These are phyloP conservation scores for Triplophysa siluroides DNA, from an alignment of 2,113 vertebrate genomes.

Conservation along the genomic window DNA sequence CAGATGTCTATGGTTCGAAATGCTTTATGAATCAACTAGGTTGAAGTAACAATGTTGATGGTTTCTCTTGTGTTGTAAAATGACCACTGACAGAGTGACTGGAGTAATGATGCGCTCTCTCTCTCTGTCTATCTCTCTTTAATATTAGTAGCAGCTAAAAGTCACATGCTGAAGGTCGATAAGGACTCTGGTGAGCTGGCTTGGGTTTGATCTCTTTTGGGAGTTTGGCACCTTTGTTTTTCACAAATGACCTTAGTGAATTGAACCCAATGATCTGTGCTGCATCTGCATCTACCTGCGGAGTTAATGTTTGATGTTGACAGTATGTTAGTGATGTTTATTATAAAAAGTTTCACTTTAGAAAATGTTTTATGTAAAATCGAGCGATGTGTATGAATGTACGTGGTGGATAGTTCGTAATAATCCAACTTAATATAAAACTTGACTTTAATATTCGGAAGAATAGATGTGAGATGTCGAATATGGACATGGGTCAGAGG, in stretches of 20 bases:
- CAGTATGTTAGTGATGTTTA: no score
- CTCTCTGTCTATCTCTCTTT: neutral
- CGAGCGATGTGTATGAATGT: no score
- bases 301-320: no score
- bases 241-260: constrained; percentile 40
- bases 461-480: no score
- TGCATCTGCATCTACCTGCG: neutral
- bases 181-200: constrained; percentile 21
- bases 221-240: constrained; percentile 32
- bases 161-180: constrained; percentile 41
- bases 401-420: no score
- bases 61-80: constrained; percentile 9
- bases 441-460: no score
- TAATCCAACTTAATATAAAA: no score
- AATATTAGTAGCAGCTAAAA: constrained; percentile 25
- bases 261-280: neutral
- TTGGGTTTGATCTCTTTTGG: neutral
- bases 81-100: neutral
- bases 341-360: neutral
- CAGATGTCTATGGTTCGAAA: no score
- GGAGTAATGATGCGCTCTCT: constrained; percentile 21
- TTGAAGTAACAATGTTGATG: constrained; percentile 12
- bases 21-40: no score
- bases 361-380: neutral
- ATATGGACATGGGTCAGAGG: neutral